Percentiles rank a stretch among this genome's conserved stretches.
These are phyloP conservation scores for Diploptera punctata DNA, from an alignment of 2,888 invertebrate genomes.

Conservation along the genomic window DNA sequence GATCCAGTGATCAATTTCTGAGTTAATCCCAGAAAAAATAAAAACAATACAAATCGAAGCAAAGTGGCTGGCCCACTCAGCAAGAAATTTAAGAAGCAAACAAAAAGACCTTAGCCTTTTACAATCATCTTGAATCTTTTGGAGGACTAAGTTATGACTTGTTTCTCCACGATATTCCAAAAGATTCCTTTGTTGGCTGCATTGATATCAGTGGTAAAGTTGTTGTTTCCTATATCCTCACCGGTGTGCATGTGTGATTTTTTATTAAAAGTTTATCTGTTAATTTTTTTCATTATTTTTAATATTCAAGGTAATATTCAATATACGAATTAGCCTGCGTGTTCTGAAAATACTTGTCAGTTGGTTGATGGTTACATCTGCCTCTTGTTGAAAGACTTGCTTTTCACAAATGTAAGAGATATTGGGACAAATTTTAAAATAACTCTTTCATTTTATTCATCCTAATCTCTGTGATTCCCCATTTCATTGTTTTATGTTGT, in stretches of 20 bases:
- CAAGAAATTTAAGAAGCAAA: background rate
- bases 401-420: too few species aligned
- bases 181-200: slow-evolving; percentile 24
- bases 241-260: slow-evolving; percentile 15
- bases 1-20: background rate
- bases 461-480: too few species aligned
- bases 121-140: slow-evolving; percentile 29
- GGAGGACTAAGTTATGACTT: slow-evolving; percentile 1
- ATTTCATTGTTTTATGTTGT: too few species aligned
- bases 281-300: background rate
- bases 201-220: slow-evolving; percentile 16
- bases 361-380: background rate
- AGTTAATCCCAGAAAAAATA: slow-evolving; percentile 3
- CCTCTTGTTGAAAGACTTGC: too few species aligned
- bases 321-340: background rate
- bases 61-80: slow-evolving; percentile 19
- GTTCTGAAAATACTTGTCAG: background rate
- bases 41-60: too few species aligned
- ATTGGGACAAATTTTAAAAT: too few species aligned
- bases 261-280: slow-evolving; percentile 19
- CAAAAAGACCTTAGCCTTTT: background rate
- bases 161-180: slow-evolving; percentile 1
- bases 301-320: background rate
- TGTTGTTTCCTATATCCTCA: slow-evolving; percentile 17
- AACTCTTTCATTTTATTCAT: too few species aligned